Evolutionary conservation across 2,113 vertebrate species (phyloP).

Genomic region (Vulpes vulpes): DNA sequence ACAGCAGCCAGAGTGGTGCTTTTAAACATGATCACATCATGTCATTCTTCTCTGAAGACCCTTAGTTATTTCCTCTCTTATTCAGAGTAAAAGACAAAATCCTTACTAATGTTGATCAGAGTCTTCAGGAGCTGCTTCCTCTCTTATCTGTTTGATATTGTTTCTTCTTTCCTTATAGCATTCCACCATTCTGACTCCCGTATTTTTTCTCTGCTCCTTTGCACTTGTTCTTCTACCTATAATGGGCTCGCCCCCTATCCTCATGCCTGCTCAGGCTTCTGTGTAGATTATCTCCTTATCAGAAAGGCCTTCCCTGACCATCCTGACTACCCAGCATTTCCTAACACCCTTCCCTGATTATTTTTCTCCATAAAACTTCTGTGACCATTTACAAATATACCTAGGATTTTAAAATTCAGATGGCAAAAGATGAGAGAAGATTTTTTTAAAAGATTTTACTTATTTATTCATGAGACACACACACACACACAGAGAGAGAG

Average conservation of each 20-base stretch:
- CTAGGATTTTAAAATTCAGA: not conserved
- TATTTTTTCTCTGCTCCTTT: not conserved
- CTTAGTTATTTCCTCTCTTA: not conserved
- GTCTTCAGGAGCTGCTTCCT: not conserved
- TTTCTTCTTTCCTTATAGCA: not conserved
- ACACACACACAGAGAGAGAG: too few species aligned
- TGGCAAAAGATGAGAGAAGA: not conserved
- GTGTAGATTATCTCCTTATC: not conserved
- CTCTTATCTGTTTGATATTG: not conserved
- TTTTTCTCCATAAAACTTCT: not conserved
- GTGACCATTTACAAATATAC: too few species aligned
- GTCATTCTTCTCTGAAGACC: not conserved
- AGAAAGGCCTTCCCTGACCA: not conserved
- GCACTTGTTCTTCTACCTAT: not conserved
- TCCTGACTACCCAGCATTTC: not conserved
- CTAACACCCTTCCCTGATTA: not conserved
- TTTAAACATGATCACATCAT: not conserved
- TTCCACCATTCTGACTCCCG: not conserved
- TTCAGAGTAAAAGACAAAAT: not conserved
- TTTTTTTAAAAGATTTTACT: not conserved
- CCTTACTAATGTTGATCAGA: not conserved
- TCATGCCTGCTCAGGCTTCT: not conserved
- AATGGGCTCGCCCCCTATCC: not conserved
- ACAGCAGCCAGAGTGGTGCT: not conserved
- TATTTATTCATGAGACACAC: too few species aligned